phyloP scores from a whole-genome alignment of 2,888 invertebrate species.

The Melinaea marsaeus region DNA sequence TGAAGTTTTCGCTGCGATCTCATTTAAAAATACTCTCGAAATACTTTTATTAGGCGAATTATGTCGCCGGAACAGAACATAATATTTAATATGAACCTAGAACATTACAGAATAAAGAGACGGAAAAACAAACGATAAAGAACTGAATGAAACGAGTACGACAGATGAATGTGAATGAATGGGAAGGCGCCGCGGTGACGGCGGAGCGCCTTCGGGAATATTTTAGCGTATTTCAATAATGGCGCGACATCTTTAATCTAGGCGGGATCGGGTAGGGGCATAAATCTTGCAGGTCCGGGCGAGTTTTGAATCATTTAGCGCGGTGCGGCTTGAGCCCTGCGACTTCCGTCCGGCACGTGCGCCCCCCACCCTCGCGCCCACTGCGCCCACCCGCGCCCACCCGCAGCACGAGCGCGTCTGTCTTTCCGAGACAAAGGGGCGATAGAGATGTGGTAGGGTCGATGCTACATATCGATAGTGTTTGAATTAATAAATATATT shows the following conservation, averaged over 20 bases:
- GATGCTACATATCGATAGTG: conserved; percentile 36
- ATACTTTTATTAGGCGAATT: conserved; percentile 14
- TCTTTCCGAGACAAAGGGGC: conserved; percentile 78
- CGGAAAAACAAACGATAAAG: conserved; percentile 64
- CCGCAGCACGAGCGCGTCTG: conserved; percentile 64
- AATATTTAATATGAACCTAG: conserved; percentile 46
- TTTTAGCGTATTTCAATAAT: conserved; percentile 75
- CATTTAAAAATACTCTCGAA: neutral
- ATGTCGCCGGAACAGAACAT: conserved; percentile 27
- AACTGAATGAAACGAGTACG: conserved; percentile 64
- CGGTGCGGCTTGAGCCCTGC: conserved; percentile 60
- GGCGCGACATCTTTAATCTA: conserved; percentile 77
- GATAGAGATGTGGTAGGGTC: conserved; percentile 46
- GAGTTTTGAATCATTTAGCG: conserved; percentile 78
- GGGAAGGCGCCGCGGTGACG: conserved; percentile 29
- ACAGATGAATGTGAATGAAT: conserved; percentile 60
- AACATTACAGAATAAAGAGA: conserved; percentile 52
- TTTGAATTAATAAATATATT: neutral
- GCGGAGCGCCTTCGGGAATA: conserved; percentile 43
- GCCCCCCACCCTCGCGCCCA: conserved; percentile 40
- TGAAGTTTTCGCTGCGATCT: neutral
- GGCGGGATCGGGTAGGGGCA: conserved; percentile 71
- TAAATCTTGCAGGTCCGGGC: conserved; percentile 76
- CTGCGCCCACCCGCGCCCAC: conserved; percentile 41
- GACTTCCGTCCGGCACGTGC: conserved; percentile 77